phyloP scores from a whole-genome alignment of 2,888 invertebrate species.

The Pristionchus maxplancki region DNA sequence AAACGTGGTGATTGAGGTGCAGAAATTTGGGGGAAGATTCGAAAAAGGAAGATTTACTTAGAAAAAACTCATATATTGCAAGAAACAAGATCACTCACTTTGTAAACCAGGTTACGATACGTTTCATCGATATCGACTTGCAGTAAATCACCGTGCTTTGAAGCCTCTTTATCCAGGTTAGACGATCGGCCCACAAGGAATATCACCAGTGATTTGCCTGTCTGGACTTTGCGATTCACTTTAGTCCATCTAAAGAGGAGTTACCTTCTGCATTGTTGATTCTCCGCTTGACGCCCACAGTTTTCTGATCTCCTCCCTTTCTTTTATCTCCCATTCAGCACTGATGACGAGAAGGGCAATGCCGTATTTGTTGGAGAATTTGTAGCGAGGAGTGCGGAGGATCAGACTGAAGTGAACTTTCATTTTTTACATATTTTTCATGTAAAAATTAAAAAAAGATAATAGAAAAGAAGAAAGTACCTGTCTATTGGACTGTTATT shows the following conservation, averaged over 20 bases:
- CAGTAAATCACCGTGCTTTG: neutral
- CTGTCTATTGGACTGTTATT: neutral
- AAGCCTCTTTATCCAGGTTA: neutral
- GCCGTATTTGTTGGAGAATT: neutral
- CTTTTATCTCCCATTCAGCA: neutral
- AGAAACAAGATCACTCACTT: neutral
- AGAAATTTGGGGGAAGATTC: too few species aligned
- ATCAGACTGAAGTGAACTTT: neutral
- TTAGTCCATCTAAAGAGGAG: too few species aligned
- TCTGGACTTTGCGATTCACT: neutral
- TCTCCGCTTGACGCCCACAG: neutral
- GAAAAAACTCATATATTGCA: too few species aligned
- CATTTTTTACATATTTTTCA: too few species aligned
- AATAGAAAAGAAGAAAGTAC: neutral
- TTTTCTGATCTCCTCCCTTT: neutral
- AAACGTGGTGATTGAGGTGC: too few species aligned
- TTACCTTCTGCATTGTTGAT: neutral
- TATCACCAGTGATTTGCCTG: neutral
- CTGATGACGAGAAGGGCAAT: neutral
- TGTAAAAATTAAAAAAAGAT: too few species aligned
- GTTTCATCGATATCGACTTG: slow-evolving; percentile 2
- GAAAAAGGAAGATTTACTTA: too few species aligned
- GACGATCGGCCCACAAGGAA: neutral
- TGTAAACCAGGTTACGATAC: neutral
- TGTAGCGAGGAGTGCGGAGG: neutral